Base-by-base conservation (phyloP, 2,888 invertebrate species). In the Pseudeuparius sepicola region DNA sequence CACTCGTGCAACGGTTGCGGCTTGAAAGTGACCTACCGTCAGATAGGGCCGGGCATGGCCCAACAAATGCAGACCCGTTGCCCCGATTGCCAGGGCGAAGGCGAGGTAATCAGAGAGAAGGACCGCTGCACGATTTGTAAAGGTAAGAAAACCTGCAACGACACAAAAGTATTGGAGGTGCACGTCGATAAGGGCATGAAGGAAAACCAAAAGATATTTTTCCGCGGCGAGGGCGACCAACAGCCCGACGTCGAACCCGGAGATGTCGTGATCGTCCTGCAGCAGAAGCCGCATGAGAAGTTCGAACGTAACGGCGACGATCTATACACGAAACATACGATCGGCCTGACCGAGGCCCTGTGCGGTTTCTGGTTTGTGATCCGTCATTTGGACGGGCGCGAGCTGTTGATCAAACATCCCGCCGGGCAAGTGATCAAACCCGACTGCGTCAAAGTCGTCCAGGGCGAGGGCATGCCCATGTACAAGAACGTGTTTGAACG, bases 211-310 rank as follows among this genome's bases (percentile, higher is more conserved):
- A 88, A 85, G 60, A 81, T 94, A 42, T 73, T 73, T 49, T 89
- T 92, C 57, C 67, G 79, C 46, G 84, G 86, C 20, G 90, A 92
- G 64, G 93, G 93, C 17, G 88, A 94, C 60, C 92, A 93, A 54
- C 72, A 83, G 66, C 86, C 88, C 34, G 84, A 80, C 42, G 72
- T 83, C 18, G 83, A 85, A 51, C 76, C 87, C 10, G 93, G 93
- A 6, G 89, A 94, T 67, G 81, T 94, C 17, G 75, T 92, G 34
- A 86, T 93, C 52, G 73, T 93, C 24, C 63, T 94, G 38, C 78
- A 86, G 54, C 79, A 81, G 57, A 80, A 81, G 55, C 71, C 77
- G 5, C 90, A 94, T 64, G 74, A 80, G 4, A 54, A 68, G 24
- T 94, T 90, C 63, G 73, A 79, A 54, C 71, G 94, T 43, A 74